These are phyloP conservation scores for Tachyglossus aculeatus DNA, from an alignment of 2,797 vertebrate species.

Conservation along the genomic window DNA sequence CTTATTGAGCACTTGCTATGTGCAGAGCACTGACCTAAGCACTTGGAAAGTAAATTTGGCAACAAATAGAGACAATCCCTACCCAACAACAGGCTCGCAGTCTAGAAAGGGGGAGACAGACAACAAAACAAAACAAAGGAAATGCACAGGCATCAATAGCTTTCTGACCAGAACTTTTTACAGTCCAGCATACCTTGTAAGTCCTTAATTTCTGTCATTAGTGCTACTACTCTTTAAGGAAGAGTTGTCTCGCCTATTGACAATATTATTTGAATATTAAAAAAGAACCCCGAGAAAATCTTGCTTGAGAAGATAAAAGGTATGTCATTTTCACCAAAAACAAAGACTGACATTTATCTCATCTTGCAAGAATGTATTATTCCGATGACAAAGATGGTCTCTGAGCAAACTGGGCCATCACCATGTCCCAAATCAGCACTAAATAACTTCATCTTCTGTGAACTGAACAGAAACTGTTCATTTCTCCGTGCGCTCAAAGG, in stretches of 20 bases:
- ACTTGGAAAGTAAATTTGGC: too few species aligned
- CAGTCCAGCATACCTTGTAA: too few species aligned
- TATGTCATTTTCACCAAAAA: conserved; percentile 41
- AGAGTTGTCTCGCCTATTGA: background rate
- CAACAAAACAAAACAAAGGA: too few species aligned
- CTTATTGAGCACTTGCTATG: too few species aligned
- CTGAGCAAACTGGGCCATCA: conserved; percentile 49
- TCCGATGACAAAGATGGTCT: conserved; percentile 41
- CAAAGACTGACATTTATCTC: conserved; percentile 27
- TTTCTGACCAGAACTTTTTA: too few species aligned
- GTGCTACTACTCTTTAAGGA: background rate
- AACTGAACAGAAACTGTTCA: conserved; percentile 67
- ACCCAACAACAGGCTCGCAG: too few species aligned
- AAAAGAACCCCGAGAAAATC: conserved; percentile 17
- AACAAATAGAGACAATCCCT: too few species aligned
- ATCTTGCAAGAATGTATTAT: conserved; percentile 54
- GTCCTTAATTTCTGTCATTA: too few species aligned
- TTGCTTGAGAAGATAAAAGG: conserved; percentile 11
- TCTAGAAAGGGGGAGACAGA: too few species aligned
- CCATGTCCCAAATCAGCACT: conserved; percentile 47
- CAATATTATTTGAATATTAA: conserved; percentile 12
- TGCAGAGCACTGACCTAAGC: too few species aligned
- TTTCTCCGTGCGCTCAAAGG: conserved; percentile 61
- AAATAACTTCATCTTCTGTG: conserved; percentile 62
- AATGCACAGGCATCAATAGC: too few species aligned